These are phyloP conservation scores for Cremastobaeus sp. DNA, from an alignment of 2,888 invertebrate species.

Conservation along the genomic window DNA sequence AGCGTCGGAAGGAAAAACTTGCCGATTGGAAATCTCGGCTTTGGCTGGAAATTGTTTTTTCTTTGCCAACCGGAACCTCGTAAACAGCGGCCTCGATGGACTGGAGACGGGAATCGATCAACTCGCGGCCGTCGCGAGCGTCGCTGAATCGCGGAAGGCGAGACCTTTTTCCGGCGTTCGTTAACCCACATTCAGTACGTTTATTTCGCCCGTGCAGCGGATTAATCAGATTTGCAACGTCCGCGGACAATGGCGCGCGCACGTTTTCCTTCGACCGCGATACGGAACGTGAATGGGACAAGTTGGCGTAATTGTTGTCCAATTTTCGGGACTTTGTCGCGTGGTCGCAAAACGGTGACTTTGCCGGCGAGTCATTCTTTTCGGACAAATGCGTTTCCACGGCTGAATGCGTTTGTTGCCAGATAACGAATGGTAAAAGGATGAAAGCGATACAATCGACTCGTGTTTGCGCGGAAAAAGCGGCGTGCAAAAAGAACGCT, in stretches of 20 bases:
- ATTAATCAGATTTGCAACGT: constrained; percentile 40
- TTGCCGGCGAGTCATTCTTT: constrained; percentile 38
- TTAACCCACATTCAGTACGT: constrained; percentile 40
- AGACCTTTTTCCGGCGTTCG: constrained; percentile 27
- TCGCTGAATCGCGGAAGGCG: constrained; percentile 6
- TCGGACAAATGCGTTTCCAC: constrained; percentile 51
- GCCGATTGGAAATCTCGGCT: no score
- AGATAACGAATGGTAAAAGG: constrained; percentile 56
- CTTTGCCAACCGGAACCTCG: no score
- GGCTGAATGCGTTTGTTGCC: constrained; percentile 51
- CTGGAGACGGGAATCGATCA: no score
- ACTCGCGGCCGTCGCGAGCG: no score
- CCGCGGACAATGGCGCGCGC: constrained; percentile 19
- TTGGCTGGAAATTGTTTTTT: no score
- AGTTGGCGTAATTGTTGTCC: constrained; percentile 25
- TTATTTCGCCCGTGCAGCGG: constrained; percentile 28
- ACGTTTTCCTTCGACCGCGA: constrained; percentile 24
- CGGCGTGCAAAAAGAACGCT: constrained; percentile 23
- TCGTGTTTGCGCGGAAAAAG: constrained; percentile 23
- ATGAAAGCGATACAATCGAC: constrained; percentile 57
- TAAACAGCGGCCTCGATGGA: no score
- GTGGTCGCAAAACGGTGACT: constrained; percentile 30
- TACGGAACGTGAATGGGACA: not conserved
- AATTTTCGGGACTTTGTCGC: constrained; percentile 26
- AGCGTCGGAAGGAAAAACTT: no score